phyloP scores from a whole-genome alignment of 2,797 vertebrate genomes.

The Ctenopoma kingsleyae region DNA sequence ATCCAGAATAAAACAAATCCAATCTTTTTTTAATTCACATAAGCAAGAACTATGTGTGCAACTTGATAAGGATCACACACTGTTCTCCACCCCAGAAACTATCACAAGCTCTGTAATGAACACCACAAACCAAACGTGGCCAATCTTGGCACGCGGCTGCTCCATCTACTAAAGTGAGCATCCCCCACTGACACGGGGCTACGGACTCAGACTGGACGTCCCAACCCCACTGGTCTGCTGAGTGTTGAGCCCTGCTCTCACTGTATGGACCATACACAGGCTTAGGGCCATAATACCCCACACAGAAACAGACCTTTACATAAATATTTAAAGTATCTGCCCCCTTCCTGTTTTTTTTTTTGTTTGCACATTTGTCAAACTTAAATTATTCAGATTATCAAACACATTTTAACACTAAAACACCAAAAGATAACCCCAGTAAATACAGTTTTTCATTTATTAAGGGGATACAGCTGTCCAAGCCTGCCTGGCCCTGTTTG shows the following conservation, averaged over 20 bases:
- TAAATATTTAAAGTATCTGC: background rate
- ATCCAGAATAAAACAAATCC: constrained; percentile 33
- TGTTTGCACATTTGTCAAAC: too few relatives aligned
- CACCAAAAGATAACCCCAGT: too few relatives aligned
- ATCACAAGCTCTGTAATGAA: constrained; percentile 72
- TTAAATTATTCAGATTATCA: too few relatives aligned
- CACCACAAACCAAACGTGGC: constrained; percentile 67
- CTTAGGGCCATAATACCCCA: constrained; percentile 18
- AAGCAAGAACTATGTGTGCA: constrained; percentile 31
- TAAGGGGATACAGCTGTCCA: too few relatives aligned
- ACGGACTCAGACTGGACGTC: constrained; percentile 45
- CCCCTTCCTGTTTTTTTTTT: too few relatives aligned
- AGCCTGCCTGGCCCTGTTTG: too few relatives aligned
- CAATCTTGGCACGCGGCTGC: constrained; percentile 61
- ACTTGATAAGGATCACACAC: constrained; percentile 68
- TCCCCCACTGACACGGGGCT: constrained; percentile 44
- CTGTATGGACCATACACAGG: constrained; percentile 17
- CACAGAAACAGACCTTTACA: constrained; percentile 18
- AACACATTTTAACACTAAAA: too few relatives aligned
- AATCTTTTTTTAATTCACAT: constrained; percentile 40
- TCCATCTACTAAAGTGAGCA: constrained; percentile 66
- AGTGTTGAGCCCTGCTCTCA: constrained; percentile 43
- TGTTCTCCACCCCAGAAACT: constrained; percentile 60
- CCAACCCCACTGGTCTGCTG: constrained; percentile 45
- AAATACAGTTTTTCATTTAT: too few relatives aligned